Evolutionary conservation across 2,113 vertebrate genomes (phyloP), one percentile per base, ranked within the genome.

Genomic region (Phodopus roborovskii): DNA sequence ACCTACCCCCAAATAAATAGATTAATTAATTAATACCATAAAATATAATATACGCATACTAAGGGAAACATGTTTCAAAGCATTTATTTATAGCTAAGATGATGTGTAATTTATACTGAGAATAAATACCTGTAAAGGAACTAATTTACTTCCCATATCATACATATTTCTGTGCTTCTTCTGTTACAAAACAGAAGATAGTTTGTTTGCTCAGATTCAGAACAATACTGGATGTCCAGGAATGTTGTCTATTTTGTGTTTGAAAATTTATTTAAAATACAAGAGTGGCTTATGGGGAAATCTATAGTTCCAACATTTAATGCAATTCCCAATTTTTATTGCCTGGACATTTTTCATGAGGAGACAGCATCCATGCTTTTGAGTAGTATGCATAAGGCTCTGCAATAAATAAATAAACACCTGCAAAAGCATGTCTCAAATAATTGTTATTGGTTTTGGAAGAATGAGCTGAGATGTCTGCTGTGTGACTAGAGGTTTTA

Each of bases 211-310:
- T 28, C 42, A 64, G 87, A 77, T 88, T 77, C 30, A 50, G 88
- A 94, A 71, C n/a, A 88, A 82, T 73, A 75, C 64, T 7, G 74
- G 26, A n/a, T 81, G 74, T 84, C 20, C 48, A 87, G 33, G 87
- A 94, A 56, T 4, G 74, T 4, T 78, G 30, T 30, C 3, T 83
- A 53, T 86, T 85, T 93, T 77, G 50, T 78, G 15, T 88, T 42
- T 93, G 50, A 60, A 96, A 71, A 73, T 50, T 42, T 94, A 96
- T 84, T 92, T 93, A n/a, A 93, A 96, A 94, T 64, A 15, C 3
- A 93, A 91, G 50, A 88, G 36, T 78, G 45, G 75, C 28, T 88
- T 94, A 82, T 45, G 13, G 28, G 30, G 16, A 94, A 95, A 92
- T 94, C 50, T 58, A 26, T 71, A 33, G 77, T 73, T 73, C 33